Percentiles rank a stretch among this genome's conserved stretches.
phyloP scores from a whole-genome alignment of 2,888 invertebrate species.

The Ochropleura leucogaster region DNA sequence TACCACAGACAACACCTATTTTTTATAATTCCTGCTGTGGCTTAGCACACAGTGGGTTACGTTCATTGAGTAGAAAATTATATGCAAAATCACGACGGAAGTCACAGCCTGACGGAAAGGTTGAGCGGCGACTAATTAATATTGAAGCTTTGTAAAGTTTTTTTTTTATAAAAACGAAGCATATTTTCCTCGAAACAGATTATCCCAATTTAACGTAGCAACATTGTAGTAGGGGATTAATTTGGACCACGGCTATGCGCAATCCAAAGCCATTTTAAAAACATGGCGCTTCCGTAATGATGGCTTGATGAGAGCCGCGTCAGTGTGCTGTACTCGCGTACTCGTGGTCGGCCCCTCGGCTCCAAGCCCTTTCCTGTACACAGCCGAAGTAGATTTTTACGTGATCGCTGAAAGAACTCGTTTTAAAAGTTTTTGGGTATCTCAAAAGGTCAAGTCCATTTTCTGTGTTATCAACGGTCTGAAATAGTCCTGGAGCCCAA shows the following conservation, averaged over 20 bases:
- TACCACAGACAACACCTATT: slow-evolving; percentile 38
- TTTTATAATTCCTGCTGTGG: slow-evolving; percentile 53
- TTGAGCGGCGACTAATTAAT: slow-evolving; percentile 83
- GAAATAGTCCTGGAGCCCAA: no score
- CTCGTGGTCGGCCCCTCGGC: slow-evolving; percentile 56
- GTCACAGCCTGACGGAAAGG: slow-evolving; percentile 79
- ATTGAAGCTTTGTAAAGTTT: slow-evolving; percentile 78
- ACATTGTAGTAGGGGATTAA: slow-evolving; percentile 85
- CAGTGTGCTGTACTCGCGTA: slow-evolving; percentile 76
- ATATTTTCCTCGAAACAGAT: slow-evolving; percentile 77
- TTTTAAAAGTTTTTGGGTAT: slow-evolving; percentile 24
- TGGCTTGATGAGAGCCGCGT: slow-evolving; percentile 86
- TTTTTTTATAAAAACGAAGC: slow-evolving; percentile 76
- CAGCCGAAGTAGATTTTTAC: slow-evolving; percentile 63
- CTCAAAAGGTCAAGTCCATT: slow-evolving; percentile 3
- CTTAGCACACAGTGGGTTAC: slow-evolving; percentile 70
- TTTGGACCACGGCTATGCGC: slow-evolving; percentile 84
- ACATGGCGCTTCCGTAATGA: slow-evolving; percentile 89
- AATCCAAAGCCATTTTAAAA: slow-evolving; percentile 88
- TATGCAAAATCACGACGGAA: slow-evolving; percentile 88
- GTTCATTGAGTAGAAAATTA: slow-evolving; percentile 88
- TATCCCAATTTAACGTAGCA: slow-evolving; percentile 81
- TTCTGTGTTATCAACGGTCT: background rate
- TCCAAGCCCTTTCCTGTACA: slow-evolving; percentile 56
- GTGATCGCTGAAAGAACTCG: slow-evolving; percentile 63